Base-by-base conservation (phyloP, 2,888 invertebrate species). In the Dasysyrphus tricinctus region DNA sequence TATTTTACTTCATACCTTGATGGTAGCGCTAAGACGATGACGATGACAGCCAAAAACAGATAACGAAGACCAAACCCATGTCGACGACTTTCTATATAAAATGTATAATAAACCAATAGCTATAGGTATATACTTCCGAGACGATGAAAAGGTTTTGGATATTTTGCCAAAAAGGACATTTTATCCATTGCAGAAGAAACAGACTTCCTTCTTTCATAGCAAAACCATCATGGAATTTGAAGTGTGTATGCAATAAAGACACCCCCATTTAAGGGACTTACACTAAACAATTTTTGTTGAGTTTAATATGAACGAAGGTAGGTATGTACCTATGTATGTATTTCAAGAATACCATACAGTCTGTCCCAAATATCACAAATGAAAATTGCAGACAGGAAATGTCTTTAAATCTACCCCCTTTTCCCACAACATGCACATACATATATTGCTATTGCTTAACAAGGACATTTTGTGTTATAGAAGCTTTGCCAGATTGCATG, bases 91-190 rank as follows among this genome's bases (percentile, higher is more conserved):
- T 5, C n/a, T 4, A 9, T 32, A n/a, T 32, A 24, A 24, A 24
- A 24, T 24, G 3, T 24, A 24, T 24, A 24, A 24, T 24, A 24
- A 24, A 24, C 24, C 24, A 24, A 24, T 24, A 24, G 24, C 5
- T 5, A n/a, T 32, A 9, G 8, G 2, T 5, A 47, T 1, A 16
- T 16, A 0, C 47, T 47, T 47, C 16, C 54, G n/a, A n/a, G 34
- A 16, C 16, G 5, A 16, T 12, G 11, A 79, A 54, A 32, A 47
- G 47, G 34, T 59, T n/a, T 84, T 67, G 19, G 44, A 57, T 65
- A 51, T 12, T 12, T 3, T 72, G 83, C 80, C 83, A 83, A 80
- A 80, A 80, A 80, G 75, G 75, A 72, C 51, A 70, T 59, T 69
- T 63, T 29, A 74, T 80, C 54, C 59, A 69, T 44, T 72, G 63